phyloP scores from a whole-genome alignment of 2,113 vertebrate genomes.

The Dromiciops gliroides region DNA sequence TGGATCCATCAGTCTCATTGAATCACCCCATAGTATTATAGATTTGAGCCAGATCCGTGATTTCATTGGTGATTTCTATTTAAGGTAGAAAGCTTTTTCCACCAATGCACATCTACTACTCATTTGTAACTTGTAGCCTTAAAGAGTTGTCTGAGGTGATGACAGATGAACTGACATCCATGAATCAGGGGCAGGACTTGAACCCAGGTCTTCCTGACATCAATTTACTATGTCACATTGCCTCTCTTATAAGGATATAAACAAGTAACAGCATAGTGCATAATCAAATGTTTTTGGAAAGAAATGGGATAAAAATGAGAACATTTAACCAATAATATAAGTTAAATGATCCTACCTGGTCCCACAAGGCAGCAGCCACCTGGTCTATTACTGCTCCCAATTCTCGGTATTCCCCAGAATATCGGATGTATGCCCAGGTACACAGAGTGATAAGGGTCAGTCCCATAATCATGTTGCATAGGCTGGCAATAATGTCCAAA shows the following conservation, averaged over 20 bases:
- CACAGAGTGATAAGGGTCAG: constrained; percentile 98
- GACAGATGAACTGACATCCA: background rate
- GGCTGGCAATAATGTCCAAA: constrained; percentile 97
- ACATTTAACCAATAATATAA: constrained; percentile 30
- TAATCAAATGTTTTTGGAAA: background rate
- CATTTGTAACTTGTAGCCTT: background rate
- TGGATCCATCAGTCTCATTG: background rate
- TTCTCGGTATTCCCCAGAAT: constrained; percentile 98
- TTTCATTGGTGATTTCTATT: background rate
- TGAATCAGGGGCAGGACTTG: background rate
- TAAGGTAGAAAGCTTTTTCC: background rate
- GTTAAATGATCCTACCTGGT: constrained; percentile 90
- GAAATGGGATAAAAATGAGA: background rate
- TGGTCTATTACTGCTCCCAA: constrained; percentile 99
- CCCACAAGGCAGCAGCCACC: constrained; percentile 98
- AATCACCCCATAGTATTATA: background rate
- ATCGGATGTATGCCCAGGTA: constrained; percentile 99
- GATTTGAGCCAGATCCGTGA: background rate
- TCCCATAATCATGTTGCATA: constrained; percentile 99
- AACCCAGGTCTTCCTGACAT: background rate
- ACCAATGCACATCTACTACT: background rate
- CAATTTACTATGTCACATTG: background rate
- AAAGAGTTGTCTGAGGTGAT: background rate
- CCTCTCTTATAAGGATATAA: background rate
- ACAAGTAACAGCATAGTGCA: background rate